Evolutionary conservation across 2,113 vertebrate species (phyloP).

Genomic region (Turdus rufiventris): DNA sequence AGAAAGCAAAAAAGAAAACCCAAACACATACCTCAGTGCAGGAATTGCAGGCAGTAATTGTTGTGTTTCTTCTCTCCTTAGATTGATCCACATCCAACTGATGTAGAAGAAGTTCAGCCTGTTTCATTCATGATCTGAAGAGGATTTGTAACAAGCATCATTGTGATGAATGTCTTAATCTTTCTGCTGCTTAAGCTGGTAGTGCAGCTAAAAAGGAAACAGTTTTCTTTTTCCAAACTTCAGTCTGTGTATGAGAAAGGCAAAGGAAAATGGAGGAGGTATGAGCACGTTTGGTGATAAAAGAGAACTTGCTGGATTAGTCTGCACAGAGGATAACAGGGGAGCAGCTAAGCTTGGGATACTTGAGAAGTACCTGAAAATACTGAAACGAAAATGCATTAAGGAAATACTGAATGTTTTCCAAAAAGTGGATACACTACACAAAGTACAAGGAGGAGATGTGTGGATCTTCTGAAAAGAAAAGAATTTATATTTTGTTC

Average conservation of each 20-base stretch:
- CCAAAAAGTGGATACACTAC: background rate
- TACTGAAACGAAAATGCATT: background rate
- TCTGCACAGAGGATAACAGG: background rate
- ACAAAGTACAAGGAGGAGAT: background rate
- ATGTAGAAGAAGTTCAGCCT: conserved; percentile 55
- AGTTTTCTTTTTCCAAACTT: background rate
- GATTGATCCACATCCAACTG: conserved; percentile 77
- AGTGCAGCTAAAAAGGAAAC: conserved; percentile 33
- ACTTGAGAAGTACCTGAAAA: background rate
- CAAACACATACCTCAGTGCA: background rate
- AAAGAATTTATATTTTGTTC: background rate
- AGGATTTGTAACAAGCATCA: background rate
- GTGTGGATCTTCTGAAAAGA: background rate
- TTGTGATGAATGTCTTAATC: conserved; percentile 27
- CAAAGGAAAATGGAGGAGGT: conserved; percentile 19
- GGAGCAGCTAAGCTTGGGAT: background rate
- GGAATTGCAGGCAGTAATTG: background rate
- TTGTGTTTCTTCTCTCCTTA: conserved; percentile 31
- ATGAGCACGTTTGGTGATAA: background rate
- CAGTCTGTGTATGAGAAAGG: background rate
- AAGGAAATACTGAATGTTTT: background rate
- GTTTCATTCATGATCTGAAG: conserved; percentile 71
- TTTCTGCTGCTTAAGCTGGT: conserved; percentile 33
- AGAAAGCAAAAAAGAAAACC: background rate
- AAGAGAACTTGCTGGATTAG: background rate